A percentile compares a stretch with the other conserved stretches of the same genome.
Evolutionary conservation across 2,888 invertebrate species (phyloP).

Genomic region (Sminthurinus aureus): DNA sequence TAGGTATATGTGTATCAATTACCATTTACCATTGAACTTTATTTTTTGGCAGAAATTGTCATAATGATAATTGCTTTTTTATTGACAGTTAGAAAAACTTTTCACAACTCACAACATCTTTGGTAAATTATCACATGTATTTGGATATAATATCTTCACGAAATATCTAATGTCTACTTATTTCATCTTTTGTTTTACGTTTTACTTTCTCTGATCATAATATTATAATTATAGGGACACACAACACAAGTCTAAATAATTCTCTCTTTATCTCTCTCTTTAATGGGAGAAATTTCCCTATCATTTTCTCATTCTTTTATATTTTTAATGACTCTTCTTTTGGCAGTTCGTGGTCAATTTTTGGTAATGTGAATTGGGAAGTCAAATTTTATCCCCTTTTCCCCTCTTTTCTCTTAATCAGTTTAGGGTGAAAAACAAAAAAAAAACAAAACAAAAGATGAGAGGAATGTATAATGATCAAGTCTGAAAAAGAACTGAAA

Average conservation of each 20-base stretch:
- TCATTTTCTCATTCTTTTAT: not conserved
- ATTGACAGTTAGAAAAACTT: too few relatives aligned
- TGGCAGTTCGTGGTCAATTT: not conserved
- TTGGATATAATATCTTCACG: not conserved
- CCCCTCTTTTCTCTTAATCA: not conserved
- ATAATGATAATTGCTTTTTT: too few relatives aligned
- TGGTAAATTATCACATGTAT: not conserved
- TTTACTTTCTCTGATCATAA: not conserved
- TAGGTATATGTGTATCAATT: too few relatives aligned
- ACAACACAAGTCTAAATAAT: not conserved
- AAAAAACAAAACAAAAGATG: too few relatives aligned
- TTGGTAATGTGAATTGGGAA: not conserved
- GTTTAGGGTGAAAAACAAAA: not conserved
- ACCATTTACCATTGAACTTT: too few relatives aligned
- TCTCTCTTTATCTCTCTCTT: not conserved
- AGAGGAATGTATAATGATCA: too few relatives aligned
- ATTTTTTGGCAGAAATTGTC: too few relatives aligned
- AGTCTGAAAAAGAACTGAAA: too few relatives aligned
- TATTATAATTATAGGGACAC: not conserved
- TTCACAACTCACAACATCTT: not conserved
- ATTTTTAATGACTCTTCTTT: not conserved
- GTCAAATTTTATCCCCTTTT: not conserved
- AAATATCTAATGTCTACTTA: not conserved
- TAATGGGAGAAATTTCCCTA: not conserved
- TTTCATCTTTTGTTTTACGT: not conserved